Evolutionary conservation across 2,797 vertebrate species (phyloP).

Genomic region (Myripristis jacobus): DNA sequence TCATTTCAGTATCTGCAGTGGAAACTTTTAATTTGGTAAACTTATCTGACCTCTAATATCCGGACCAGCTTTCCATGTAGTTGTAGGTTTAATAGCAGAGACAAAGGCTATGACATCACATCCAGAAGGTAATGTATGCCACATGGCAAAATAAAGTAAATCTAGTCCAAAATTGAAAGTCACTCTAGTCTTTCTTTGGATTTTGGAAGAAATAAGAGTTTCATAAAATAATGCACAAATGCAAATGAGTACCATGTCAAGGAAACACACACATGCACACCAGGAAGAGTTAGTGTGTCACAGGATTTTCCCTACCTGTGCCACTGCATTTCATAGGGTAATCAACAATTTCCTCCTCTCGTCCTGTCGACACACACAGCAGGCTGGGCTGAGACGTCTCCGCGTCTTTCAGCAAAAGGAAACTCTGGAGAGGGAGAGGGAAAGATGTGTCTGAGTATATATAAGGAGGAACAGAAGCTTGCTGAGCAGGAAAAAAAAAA

Average conservation of each 20-base stretch:
- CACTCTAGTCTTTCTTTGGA: too few species aligned
- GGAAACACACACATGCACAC: not conserved
- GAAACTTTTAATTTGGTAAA: too few species aligned
- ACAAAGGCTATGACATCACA: not conserved
- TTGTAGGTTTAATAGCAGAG: not conserved
- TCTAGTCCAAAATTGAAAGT: too few species aligned
- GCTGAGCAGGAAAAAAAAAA: conserved; percentile 26
- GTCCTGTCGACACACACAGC: conserved; percentile 80
- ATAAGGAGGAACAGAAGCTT: conserved; percentile 2
- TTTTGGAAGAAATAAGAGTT: not conserved
- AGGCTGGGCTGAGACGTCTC: conserved; percentile 66
- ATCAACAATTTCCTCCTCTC: conserved; percentile 66
- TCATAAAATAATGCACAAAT: not conserved
- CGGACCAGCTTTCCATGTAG: too few species aligned
- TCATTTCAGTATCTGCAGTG: too few species aligned
- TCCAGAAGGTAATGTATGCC: too few species aligned
- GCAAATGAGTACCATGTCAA: too few species aligned
- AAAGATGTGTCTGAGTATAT: conserved; percentile 54
- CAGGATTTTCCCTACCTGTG: conserved; percentile 64
- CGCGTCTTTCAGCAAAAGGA: conserved; percentile 79
- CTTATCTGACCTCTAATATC: too few species aligned
- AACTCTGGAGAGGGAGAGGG: conserved; percentile 76
- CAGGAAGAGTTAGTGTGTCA: not conserved
- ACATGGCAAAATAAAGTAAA: too few species aligned
- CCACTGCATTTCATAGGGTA: conserved; percentile 67